Base-by-base conservation (phyloP, 2,797 vertebrate species). In the Typhlichthys eigenmanni region DNA sequence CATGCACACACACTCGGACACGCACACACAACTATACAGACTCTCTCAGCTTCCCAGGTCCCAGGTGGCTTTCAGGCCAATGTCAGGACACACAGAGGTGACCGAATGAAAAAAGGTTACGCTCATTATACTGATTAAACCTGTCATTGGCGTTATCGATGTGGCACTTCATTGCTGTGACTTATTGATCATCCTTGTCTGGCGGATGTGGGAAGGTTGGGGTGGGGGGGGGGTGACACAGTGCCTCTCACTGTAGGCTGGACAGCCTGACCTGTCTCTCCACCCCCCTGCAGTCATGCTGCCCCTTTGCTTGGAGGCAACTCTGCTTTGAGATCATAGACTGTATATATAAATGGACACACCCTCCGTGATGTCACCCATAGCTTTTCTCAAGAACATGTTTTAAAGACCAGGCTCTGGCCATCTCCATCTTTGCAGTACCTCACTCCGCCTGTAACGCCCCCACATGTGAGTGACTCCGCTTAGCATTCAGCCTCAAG, bases 41-140 rank as follows among this genome's bases (percentile, higher is more conserved):
- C 55, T 64, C 53, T 5, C 29, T 11, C 2, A 19, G n/a, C 32
- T 29, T 47, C 51, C 16, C 47, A 8, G 46, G 32, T 75, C 68
- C 71, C 78, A 32, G 64, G 60, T 66, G 76, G 80, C 81, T 76
- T 78, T 75, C n/a, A 65, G 62, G 75, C 49, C 14, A n/a, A 14
- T 73, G 71, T 72, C 78, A 78, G 71, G 74, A 75, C 75, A 66
- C 80, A 81, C 83, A 81, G 80, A 78, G 77, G 76, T 78, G 85
- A 75, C 75, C 81, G 71, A 86, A 80, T 84, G 79, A 82, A 86
- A 91, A 92, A 92, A 91, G 91, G 88, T 90, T 89, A 88, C 63
- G 60, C 84, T 91, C 88, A 90, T 94, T 92, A 92, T 87, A 90
- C 85, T 90, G 88, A 93, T 93, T 91, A 93, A 93, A 92, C 80